Evolutionary conservation across 2,888 invertebrate species (phyloP), one percentile per base, ranked within the genome.

Genomic region (Andrena camellia): DNA sequence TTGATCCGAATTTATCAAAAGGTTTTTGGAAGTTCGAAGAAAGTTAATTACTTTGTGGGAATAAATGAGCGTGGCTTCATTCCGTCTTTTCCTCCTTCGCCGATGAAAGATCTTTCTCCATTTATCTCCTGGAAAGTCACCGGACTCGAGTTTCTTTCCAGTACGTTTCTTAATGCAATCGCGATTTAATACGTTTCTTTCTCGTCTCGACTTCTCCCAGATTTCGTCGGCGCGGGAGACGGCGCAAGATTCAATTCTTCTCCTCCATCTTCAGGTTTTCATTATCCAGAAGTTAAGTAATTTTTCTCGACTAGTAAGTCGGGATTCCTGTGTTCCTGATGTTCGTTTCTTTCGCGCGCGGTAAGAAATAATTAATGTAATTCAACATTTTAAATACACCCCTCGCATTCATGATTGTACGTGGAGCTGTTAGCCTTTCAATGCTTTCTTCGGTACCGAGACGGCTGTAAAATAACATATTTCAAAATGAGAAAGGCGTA

Each of bases 11-110:
- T 80, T 80, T 73, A 64, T 80, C 69, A 66, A 33, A 68, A 1
- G 20, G 54, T 81, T 73, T 73, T 69, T 52, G 17, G 33, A 33
- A 52, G 63, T 52, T 69, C 50, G 73, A 81, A 80, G 68, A 74
- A 80, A 69, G 73, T 81, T 80, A 81, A 81, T 81, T 81, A 80
- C 80, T 64, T 29, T 10, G 20, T 17, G n/a, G 73, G 73, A 54
- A 80, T 73, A 68, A 80, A 81, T 50, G 72, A 63, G 62, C 72
- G 26, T 1, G 29, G 60, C 72, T 72, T 72, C 54, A 23, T 72
- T 50, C 72, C 26, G 42, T 23, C 62, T 29, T 68, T 78, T 42
- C 42, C 29, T 68, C 57, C 54, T 10, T 0, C 29, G 59, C 48
- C 66, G 54, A 68, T 31, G 78, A 78, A 35, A 69, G 69, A 70